Evolutionary conservation across 2,113 vertebrate genomes (phyloP).

Genomic region (Anhinga anhinga): DNA sequence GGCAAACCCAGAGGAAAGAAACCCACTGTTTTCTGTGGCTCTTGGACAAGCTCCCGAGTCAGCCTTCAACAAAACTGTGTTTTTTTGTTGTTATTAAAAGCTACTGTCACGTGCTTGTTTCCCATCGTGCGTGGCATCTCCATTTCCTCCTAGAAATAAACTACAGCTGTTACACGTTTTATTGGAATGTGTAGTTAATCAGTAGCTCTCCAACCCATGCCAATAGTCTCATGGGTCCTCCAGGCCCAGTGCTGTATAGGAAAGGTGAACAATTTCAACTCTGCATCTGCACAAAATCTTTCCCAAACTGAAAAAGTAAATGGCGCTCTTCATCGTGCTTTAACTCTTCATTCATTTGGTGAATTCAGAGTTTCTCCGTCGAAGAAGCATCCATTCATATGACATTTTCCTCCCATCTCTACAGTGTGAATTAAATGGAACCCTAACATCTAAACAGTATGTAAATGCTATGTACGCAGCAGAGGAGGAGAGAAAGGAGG

Average conservation of each 20-base stretch:
- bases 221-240: neutral
- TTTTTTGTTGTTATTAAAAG: neutral
- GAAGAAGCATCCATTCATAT: neutral
- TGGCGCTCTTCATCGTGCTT: neutral
- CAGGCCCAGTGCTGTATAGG: neutral
- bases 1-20: neutral
- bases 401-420: neutral
- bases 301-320: neutral
- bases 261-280: neutral
- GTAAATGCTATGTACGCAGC: neutral
- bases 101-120: conserved; percentile 1
- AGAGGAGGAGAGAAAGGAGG: neutral
- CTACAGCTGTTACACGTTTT: neutral
- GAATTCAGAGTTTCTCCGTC: neutral
- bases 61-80: neutral
- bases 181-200: neutral
- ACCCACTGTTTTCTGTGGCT: neutral
- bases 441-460: neutral
- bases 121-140: neutral
- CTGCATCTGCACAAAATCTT: neutral
- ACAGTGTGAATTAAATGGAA: neutral
- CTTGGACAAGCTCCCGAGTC: neutral
- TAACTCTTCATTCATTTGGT: neutral
- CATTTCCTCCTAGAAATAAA: conserved; percentile 5
- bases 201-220: neutral